Evolutionary conservation across 2,797 vertebrate genomes (phyloP).

Genomic region (Xenentodon cancila): DNA sequence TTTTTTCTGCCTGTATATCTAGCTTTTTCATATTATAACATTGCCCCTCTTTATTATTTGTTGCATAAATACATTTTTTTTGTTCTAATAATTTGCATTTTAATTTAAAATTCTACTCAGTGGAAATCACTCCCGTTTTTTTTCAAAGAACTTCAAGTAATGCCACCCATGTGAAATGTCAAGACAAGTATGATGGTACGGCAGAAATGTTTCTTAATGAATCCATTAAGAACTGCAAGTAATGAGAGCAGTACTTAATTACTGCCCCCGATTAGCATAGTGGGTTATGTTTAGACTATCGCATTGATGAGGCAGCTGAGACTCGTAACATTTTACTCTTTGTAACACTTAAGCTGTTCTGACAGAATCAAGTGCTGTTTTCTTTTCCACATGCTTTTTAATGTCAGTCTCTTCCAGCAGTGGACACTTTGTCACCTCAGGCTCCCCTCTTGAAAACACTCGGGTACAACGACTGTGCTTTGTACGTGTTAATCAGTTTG

Average conservation of each 20-base stretch:
- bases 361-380: slow-evolving; percentile 14
- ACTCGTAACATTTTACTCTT: not conserved
- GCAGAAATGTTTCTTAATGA: slow-evolving; percentile 23
- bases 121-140: slow-evolving; percentile 3
- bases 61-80: not conserved
- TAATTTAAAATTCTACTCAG: not conserved
- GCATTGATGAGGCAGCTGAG: not conserved
- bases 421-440: slow-evolving; percentile 33
- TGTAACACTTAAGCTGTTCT: not conserved
- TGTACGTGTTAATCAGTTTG: slow-evolving; percentile 36
- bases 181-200: slow-evolving; percentile 2
- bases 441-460: slow-evolving; percentile 12
- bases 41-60: not conserved
- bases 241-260: slow-evolving; percentile 28
- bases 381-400: slow-evolving; percentile 1
- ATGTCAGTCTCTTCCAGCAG: slow-evolving; percentile 10
- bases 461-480: slow-evolving; percentile 6
- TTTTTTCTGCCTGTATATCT: not conserved
- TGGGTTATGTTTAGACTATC: slow-evolving; percentile 19
- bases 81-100: not conserved
- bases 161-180: not conserved
- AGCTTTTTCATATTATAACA: not conserved
- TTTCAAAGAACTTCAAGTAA: not conserved
- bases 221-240: slow-evolving; percentile 10
- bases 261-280: slow-evolving; percentile 18